Conservation (phyloP, 2,113 vertebrate species). For the Sinocyclocheilus rhinocerous region DNA sequence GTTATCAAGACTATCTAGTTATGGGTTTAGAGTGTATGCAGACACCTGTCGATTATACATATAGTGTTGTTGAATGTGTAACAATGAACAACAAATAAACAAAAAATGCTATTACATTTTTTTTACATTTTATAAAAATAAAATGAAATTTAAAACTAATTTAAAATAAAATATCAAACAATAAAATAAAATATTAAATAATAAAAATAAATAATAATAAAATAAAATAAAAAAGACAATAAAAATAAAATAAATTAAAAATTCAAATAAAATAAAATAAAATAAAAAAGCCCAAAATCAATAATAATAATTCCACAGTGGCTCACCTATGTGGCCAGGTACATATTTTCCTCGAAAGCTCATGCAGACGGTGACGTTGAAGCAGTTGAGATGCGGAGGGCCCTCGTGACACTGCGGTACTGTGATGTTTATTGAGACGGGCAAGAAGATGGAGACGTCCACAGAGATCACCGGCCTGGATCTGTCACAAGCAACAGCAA, state of each 20-base stretch:
- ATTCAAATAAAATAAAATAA: neutral
- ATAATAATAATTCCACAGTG: neutral
- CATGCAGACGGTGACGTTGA: slow-evolving; percentile 86
- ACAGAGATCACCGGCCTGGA: slow-evolving; percentile 90
- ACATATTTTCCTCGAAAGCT: slow-evolving; percentile 85
- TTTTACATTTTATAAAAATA: neutral
- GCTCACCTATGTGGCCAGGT: slow-evolving; percentile 91
- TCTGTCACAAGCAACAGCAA: slow-evolving; percentile 66
- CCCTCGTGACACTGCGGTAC: slow-evolving; percentile 92
- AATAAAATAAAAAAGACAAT: neutral
- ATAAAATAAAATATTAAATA: neutral
- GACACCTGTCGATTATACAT: neutral
- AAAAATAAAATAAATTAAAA: neutral
- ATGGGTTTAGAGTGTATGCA: neutral
- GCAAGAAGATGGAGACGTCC: slow-evolving; percentile 87
- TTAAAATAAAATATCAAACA: neutral
- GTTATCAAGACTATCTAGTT: neutral
- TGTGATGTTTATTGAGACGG: slow-evolving; percentile 91
- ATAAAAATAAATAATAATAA: neutral
- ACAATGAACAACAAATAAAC: neutral
- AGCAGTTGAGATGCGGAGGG: slow-evolving; percentile 87
- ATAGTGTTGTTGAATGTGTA: neutral
- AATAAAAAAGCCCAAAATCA: neutral
- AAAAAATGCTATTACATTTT: neutral
- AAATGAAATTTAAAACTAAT: neutral